Evolutionary conservation across 2,888 invertebrate species (phyloP), one percentile per base, ranked within the genome.

Genomic region (Leptogaster cylindrica): DNA sequence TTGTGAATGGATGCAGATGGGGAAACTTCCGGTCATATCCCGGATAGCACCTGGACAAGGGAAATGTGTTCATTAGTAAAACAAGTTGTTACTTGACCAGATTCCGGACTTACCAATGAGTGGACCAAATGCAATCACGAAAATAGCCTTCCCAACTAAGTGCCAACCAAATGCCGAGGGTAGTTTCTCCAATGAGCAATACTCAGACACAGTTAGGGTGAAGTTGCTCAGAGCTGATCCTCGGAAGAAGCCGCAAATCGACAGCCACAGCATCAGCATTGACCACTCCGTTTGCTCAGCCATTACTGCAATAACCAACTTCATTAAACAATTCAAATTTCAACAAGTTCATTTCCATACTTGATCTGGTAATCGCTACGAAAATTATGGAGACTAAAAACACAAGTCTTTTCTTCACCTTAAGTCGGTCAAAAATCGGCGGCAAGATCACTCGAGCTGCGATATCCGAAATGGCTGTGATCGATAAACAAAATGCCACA

Each of bases 221-320:
- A 90, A 88, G 80, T 91, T 91, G 73, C 90, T 90, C 48, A 92
- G 83, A 12, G 90, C 89, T 75, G 90, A 88, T 67, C 92, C 91
- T 67, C 91, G 84, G 78, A 90, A 86, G 82, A 92, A 91, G 12
- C 92, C 92, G 76, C 89, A 89, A 65, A 91, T 86, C 0, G 89
- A 87, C 69, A 91, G 80, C 86, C 89, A 88, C 3, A 87, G 73
- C 84, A 90, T 86, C 7, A 92, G 81, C 36, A 85, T 84, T 5
- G 85, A 84, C 85, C 88, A 90, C 39, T 89, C 88, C 0, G 85
- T 86, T 80, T 90, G 90, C 75, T 88, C 86, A 0, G 91, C 91
- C 78, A 91, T 81, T 50, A 88, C 91, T 91, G 82, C 3, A 82
- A 83, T 16, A 23, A 20, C 10, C 10, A 65, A 12, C 2, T 20